Evolutionary conservation across 2,797 vertebrate genomes (phyloP).

Genomic region (Malacoraja senta): DNA sequence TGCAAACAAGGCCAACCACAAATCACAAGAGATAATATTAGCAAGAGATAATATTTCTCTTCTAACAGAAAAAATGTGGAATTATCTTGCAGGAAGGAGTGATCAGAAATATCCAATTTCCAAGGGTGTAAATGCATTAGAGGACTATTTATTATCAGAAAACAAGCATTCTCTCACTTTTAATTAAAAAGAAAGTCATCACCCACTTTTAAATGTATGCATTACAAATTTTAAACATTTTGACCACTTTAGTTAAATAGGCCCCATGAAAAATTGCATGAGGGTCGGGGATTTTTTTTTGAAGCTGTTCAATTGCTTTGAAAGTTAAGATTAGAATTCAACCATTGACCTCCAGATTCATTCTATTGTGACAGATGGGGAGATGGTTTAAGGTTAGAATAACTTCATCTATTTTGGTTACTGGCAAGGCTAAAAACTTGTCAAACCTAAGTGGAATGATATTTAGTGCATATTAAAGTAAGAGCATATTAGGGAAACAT

Average conservation of each 20-base stretch:
- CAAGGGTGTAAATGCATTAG: not conserved
- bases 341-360: not conserved
- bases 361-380: not conserved
- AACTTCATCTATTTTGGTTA: not conserved
- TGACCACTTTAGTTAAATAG: not conserved
- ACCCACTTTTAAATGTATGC: not conserved
- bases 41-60: not conserved
- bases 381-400: not conserved
- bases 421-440: not conserved
- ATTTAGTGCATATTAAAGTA: not conserved
- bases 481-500: not conserved
- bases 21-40: not conserved
- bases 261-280: not conserved
- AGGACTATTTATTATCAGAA: not conserved
- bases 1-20: not conserved
- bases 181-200: not conserved
- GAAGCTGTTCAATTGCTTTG: not conserved
- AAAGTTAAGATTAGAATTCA: not conserved
- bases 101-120: not conserved
- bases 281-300: not conserved
- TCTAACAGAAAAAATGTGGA: not conserved
- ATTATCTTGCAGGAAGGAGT: not conserved
- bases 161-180: not conserved
- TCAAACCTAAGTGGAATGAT: not conserved
- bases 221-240: not conserved